Evolutionary conservation across 2,797 vertebrate genomes (phyloP).

Genomic region (Liasis olivaceus): DNA sequence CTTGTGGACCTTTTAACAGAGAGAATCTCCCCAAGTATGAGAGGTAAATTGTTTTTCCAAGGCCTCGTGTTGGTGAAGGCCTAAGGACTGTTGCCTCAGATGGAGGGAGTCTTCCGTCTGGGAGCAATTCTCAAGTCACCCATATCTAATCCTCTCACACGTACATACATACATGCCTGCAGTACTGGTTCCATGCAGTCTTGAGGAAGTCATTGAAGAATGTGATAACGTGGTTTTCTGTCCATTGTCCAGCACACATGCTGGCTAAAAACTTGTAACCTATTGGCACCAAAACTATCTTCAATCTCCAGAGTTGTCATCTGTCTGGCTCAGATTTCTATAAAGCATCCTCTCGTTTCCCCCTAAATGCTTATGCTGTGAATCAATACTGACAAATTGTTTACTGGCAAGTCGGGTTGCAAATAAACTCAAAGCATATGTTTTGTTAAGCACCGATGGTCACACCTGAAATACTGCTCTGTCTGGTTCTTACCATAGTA

Average conservation of each 20-base stretch:
- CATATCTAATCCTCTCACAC: neutral
- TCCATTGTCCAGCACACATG: neutral
- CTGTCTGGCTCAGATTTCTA: conserved; percentile 29
- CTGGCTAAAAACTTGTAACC: conserved; percentile 31
- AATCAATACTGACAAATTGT: conserved; percentile 54
- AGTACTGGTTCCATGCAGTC: neutral
- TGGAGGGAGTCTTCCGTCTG: neutral
- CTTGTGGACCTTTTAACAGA: neutral
- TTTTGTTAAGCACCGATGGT: conserved; percentile 35
- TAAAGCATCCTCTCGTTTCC: conserved; percentile 46
- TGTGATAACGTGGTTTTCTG: neutral
- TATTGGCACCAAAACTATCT: conserved; percentile 29
- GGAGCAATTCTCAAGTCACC: neutral
- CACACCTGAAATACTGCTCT: conserved; percentile 38
- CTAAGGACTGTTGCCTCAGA: neutral
- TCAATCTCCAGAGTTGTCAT: conserved; percentile 28
- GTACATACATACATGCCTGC: neutral
- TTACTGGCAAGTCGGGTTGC: conserved; percentile 55
- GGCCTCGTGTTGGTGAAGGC: neutral
- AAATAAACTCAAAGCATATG: conserved; percentile 52
- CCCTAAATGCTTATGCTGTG: conserved; percentile 36
- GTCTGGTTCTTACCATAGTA: conserved; percentile 19
- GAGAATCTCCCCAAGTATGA: neutral
- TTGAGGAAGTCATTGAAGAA: neutral
- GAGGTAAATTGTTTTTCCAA: neutral